Evolutionary conservation across 2,113 vertebrate genomes (phyloP), one percentile per base, ranked within the genome.

Genomic region (Delphinapterus leucas): DNA sequence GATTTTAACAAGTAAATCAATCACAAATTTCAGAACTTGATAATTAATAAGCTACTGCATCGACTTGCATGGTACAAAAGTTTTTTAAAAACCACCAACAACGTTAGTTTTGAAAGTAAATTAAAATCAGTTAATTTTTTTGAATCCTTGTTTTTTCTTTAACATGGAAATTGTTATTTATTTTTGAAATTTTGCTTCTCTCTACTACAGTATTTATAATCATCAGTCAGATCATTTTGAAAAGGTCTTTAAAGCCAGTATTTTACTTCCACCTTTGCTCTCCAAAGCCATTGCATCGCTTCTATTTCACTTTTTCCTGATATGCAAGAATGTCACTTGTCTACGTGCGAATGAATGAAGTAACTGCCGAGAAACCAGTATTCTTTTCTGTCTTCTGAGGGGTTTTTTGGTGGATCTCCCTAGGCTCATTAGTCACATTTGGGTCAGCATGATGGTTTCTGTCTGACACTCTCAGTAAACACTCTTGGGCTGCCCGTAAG

Each of bases 181-280:
- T n/a, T 93, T 95, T 88, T 68, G 23, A 91, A 68, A 97, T 94
- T 70, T 58, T 96, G 31, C 25, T 44, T 81, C 55, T 96, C 77
- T 95, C n/a, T 60, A 28, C n/a, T 55, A 38, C 73, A 67, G 18
- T 33, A 63, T 41, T 53, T 73, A 21, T 23, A 61, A 41, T 53
- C 12, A 61, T 73, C 77, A 71, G 68, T 77, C 31, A 6, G n/a
- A 53, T 67, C 20, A 81, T 93, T 73, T 65, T 74, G 47, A 88
- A 53, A 84, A 81, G 41, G 53, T 85, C 23, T 76, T 88, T 53
- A 89, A 87, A 79, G 31, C 38, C 55, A 81, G 3, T 41, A 12
- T 65, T 83, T 76, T 44, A 91, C 38, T 58, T 86, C 8, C 36
- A 90, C 21, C 1, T 67, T 82, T 79, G 31, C 41, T 84, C 55